Evolutionary conservation across 1,140 invertebrate species (phyloP).

Genomic region (Drosophila tani): DNA sequence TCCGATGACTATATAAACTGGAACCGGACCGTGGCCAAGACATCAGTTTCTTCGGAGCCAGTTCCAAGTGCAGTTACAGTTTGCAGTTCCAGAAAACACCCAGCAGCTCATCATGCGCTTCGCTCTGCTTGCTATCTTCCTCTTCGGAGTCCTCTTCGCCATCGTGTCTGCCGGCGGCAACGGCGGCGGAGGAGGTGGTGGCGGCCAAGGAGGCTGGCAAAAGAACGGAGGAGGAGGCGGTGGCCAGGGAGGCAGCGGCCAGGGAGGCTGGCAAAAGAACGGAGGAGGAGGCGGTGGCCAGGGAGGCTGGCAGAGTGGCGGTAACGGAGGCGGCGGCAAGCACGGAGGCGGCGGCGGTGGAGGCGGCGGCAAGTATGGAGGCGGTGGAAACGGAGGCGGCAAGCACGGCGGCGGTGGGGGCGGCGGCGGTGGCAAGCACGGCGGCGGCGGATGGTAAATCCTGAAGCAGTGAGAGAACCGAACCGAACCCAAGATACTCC

Average conservation of each 20-base stretch:
- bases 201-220: slow-evolving; percentile 20
- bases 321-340: background rate
- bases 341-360: no score
- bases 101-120: slow-evolving; percentile 31
- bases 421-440: slow-evolving; percentile 23
- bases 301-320: slow-evolving; percentile 1
- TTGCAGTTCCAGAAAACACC: background rate
- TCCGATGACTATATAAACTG: slow-evolving; percentile 23
- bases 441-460: slow-evolving; percentile 30
- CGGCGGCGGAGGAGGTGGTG: slow-evolving; percentile 22
- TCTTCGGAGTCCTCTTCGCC: slow-evolving; percentile 36
- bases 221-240: slow-evolving; percentile 11
- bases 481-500: background rate
- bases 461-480: background rate
- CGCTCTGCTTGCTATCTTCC: slow-evolving; percentile 34
- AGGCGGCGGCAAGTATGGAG: background rate
- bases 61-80: slow-evolving; percentile 19
- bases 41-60: slow-evolving; percentile 37
- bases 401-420: slow-evolving; percentile 15
- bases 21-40: background rate
- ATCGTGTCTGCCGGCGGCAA: slow-evolving; percentile 29
- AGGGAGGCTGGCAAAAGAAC: slow-evolving; percentile 1
- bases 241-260: background rate
- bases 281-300: background rate
- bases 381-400: slow-evolving; percentile 18